These are phyloP conservation scores for Arrhopalites spinosus DNA, from an alignment of 2,888 invertebrate genomes.

Conservation along the genomic window DNA sequence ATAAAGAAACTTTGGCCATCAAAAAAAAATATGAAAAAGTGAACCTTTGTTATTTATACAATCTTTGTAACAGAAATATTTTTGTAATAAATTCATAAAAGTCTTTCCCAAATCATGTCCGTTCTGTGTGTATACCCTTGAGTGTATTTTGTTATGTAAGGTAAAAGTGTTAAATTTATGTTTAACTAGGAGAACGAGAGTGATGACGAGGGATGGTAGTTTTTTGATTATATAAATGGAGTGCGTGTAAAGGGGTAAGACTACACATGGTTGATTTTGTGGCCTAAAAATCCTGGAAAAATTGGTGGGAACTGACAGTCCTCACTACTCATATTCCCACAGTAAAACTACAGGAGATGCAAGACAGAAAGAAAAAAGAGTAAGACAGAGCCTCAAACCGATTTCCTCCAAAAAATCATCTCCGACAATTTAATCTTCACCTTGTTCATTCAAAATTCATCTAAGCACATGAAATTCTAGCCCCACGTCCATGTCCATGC, in stretches of 20 bases:
- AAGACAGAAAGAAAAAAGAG: background rate
- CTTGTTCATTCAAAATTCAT: too few relatives aligned
- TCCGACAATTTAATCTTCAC: slow-evolving; percentile 1
- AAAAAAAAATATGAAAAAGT: too few relatives aligned
- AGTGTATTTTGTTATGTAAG: too few relatives aligned
- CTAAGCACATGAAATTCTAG: too few relatives aligned
- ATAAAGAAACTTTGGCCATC: too few relatives aligned
- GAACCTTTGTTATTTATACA: background rate
- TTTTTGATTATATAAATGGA: background rate
- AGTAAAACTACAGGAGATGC: slow-evolving; percentile 28
- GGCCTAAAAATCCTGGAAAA: slow-evolving; percentile 29
- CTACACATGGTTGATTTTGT: slow-evolving; percentile 39
- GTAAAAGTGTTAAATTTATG: background rate
- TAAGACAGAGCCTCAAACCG: too few relatives aligned
- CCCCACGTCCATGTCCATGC: too few relatives aligned
- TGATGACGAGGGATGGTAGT: background rate
- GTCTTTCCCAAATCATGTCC: too few relatives aligned
- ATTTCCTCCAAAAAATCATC: slow-evolving; percentile 7
- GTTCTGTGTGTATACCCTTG: too few relatives aligned
- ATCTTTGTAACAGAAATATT: background rate
- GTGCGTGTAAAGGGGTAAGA: slow-evolving; percentile 7
- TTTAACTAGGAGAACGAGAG: background rate
- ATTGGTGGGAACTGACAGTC: slow-evolving; percentile 33
- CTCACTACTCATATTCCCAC: slow-evolving; percentile 30
- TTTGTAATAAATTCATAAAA: too few relatives aligned